Percentiles rank a stretch among this genome's conserved stretches.
Evolutionary conservation across 2,888 invertebrate species (phyloP).

Genomic region (Ischnus inquisitorius): DNA sequence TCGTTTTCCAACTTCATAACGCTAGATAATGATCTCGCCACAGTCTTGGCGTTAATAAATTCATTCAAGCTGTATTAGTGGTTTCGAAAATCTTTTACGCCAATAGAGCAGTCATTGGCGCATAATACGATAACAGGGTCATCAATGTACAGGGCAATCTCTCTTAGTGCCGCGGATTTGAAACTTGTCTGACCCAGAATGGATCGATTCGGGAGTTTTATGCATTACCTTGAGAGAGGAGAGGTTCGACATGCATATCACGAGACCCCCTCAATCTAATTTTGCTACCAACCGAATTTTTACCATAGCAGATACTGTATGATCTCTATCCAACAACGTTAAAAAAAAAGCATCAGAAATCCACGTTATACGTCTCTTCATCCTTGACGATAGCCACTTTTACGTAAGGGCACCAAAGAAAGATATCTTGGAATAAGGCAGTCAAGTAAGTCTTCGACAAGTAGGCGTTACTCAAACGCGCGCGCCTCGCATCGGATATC

Average conservation of each 20-base stretch:
- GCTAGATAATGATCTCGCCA: conserved; percentile 10
- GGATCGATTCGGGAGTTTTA: too few relatives aligned
- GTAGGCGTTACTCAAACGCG: conserved; percentile 54
- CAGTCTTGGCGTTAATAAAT: conserved; percentile 5
- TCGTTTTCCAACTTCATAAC: not conserved
- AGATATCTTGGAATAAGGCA: conserved; percentile 26
- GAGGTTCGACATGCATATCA: too few relatives aligned
- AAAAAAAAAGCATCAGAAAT: not conserved
- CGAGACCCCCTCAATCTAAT: too few relatives aligned
- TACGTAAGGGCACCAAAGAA: conserved; percentile 22
- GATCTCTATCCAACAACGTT: too few relatives aligned
- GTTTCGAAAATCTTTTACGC: not conserved
- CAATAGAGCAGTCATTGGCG: not conserved
- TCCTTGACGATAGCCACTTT: conserved; percentile 8
- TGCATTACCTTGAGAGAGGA: too few relatives aligned
- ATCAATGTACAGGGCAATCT: not conserved
- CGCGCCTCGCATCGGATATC: conserved; percentile 50
- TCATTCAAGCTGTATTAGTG: not conserved
- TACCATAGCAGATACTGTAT: too few relatives aligned
- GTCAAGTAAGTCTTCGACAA: conserved; percentile 30
- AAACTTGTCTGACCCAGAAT: too few relatives aligned
- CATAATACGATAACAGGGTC: not conserved
- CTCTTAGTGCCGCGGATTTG: not conserved
- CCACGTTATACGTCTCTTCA: not conserved
- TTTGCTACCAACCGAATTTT: too few relatives aligned